Base-by-base conservation (phyloP, 2,113 vertebrate species). In the Varanus salvator region DNA sequence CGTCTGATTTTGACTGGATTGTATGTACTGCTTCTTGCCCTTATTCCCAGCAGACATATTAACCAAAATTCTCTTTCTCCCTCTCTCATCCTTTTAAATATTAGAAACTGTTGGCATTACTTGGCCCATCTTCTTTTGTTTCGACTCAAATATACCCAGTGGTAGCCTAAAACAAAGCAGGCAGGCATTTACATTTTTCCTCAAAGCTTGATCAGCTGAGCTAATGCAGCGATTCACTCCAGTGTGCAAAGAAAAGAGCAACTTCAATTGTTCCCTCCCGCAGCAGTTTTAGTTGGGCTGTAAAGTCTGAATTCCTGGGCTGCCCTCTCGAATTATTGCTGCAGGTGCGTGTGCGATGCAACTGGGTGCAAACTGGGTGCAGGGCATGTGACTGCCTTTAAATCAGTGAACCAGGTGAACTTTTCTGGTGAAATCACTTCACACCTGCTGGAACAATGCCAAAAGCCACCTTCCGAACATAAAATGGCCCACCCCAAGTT, bases 181-280 rank as follows among this genome's bases (percentile, higher is more conserved):
- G 21, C 15, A 8, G 57, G 75, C 60, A 71, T 90, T 90, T 80
- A 78, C 64, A 71, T 85, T 85, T 48, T 54, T 6, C 44, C 38
- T 74, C 74, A 71, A 44, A 90, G 83, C 82, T 69, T 77, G 68
- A 71, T 85, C 88, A 85, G 74, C 29, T 69, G 83, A 71, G 75
- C 75, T 90, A 90, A 85, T 85, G 75, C 83, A 90, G 88, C 88
- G 85, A 90, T 90, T 90, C 83, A 85, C 60, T 71, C 71, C 66
- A 80, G 88, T 60, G 69, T 69, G n/a, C 57, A 89, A 64, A 77
- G 74, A 54, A 76, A 25, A 38, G 75, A 71, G 85, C 34, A 54
- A 74, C 64, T 85, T 44, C 83, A 54, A 85, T 90, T 90, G 88
- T 90, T 85, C 83, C 71, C 75, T 78, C 23, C 48, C 34, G 29